phyloP scores from a whole-genome alignment of 2,113 vertebrate genomes.

The Mus spicilegus region DNA sequence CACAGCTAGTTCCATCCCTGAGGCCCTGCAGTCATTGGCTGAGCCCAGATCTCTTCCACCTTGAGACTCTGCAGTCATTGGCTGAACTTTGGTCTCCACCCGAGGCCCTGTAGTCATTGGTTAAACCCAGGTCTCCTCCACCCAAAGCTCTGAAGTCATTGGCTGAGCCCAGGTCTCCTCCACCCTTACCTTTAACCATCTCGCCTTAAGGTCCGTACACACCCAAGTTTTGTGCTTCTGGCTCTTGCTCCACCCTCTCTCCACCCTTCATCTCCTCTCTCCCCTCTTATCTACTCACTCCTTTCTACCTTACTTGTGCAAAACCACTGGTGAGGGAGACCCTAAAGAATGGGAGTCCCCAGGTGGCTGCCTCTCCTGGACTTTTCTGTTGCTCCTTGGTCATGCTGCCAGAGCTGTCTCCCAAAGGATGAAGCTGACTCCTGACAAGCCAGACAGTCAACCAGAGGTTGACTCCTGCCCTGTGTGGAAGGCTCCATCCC shows the following conservation, averaged over 20 bases:
- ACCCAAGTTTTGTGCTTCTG: neutral
- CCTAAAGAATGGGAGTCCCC: neutral
- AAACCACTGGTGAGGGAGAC: neutral
- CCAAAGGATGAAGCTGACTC: neutral
- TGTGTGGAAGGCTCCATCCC: neutral
- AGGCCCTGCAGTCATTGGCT: neutral
- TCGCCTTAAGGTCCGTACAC: neutral
- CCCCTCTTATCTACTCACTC: no score
- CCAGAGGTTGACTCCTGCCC: neutral
- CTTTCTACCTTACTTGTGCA: neutral
- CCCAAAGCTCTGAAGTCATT: no score
- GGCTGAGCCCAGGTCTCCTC: no score
- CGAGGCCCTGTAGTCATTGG: neutral
- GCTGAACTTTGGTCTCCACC: neutral
- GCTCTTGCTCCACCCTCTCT: neutral
- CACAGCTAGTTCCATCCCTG: neutral
- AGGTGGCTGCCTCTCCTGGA: neutral
- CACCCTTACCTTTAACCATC: fast-evolving
- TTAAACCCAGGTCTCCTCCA: neutral
- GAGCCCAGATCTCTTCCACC: neutral
- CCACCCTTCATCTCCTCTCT: neutral
- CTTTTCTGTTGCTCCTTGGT: neutral
- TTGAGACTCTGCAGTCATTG: no score
- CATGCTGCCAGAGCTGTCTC: fast-evolving
- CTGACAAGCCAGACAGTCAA: neutral